Conservation (phyloP, 2,888 invertebrate genomes). For the Patella ulyssiponensis region DNA sequence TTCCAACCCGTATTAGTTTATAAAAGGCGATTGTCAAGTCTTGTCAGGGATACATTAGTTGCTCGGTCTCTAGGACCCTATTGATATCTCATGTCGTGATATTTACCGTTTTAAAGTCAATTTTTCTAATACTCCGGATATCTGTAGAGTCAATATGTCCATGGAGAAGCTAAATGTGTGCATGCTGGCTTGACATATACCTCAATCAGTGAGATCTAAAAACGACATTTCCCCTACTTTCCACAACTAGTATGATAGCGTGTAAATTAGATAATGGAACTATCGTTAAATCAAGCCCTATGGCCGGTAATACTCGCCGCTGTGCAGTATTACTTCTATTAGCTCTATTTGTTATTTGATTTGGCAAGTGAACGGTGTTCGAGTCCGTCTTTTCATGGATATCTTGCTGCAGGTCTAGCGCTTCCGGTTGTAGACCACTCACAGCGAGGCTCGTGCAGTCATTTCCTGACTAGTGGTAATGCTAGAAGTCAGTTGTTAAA, state of each 20-base stretch:
- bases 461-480: not conserved
- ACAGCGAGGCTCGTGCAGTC: not conserved
- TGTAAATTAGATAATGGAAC: not conserved
- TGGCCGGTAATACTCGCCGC: not conserved
- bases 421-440: conserved; percentile 12
- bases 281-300: not conserved
- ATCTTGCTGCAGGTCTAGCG: conserved; percentile 5
- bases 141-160: not conserved
- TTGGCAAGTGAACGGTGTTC: not conserved
- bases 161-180: conserved; percentile 5
- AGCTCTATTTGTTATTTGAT: conserved; percentile 7
- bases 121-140: conserved; percentile 5
- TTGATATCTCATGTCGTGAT: conserved; percentile 4
- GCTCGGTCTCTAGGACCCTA: too few species aligned
- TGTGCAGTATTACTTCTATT: not conserved
- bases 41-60: too few species aligned
- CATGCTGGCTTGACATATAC: not conserved
- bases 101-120: conserved; percentile 9
- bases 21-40: too few species aligned
- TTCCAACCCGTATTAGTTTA: too few species aligned
- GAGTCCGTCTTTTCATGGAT: conserved; percentile 3
- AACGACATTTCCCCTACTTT: not conserved
- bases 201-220: not conserved
- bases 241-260: too few species aligned
- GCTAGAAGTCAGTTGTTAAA: not conserved